Base-by-base conservation (phyloP, 2,113 vertebrate genomes). In the Canis aureus region DNA sequence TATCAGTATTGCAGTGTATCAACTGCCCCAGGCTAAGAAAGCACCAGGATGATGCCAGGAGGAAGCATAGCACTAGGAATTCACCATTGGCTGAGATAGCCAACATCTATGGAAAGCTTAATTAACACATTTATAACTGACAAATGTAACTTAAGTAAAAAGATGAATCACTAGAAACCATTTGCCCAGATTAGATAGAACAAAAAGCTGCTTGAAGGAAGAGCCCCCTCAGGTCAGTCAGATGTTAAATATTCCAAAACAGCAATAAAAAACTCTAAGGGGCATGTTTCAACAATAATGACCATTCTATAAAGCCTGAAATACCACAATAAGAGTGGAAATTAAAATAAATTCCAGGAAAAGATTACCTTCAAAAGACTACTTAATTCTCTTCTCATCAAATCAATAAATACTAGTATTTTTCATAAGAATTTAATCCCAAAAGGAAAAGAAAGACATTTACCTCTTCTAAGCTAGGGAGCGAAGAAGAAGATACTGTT, bases 391-490 rank as follows among this genome's bases (percentile, higher is more conserved):
- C 11, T 69, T 62, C 76, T 51, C 51, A 81, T 27, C 67, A 97
- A 88, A 92, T 80, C 15, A 78, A 27, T 82, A 93, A 55, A 71
- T 13, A 83, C 0, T 23, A 17, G 5, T 8, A 80, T 27, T 60
- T 80, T 92, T 35, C 71, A 91, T 17, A 76, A 59, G 62, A 81
- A 73, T 23, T 20, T 53, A 79, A 91, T 57, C 23, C 88, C 55
- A 22, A 74, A n/a, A 20, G 11, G 23, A 35, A 35, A 53, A 95
- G 22, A 86, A 95, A 94, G 86, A 73, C 23, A 94, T 55, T 97
- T 98, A 99, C 99, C 99, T 99, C 99, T 99, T 99, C 99, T 99
- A 99, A 98, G 98, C 98, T 99, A 98, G 99, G 99, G 98, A 99
- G 99, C 98, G 99, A 99, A 98, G 99, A 99, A 98, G 99, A 99